Base-by-base conservation (phyloP, 1,140 invertebrate genomes). In the Sinonovacula constricta region DNA sequence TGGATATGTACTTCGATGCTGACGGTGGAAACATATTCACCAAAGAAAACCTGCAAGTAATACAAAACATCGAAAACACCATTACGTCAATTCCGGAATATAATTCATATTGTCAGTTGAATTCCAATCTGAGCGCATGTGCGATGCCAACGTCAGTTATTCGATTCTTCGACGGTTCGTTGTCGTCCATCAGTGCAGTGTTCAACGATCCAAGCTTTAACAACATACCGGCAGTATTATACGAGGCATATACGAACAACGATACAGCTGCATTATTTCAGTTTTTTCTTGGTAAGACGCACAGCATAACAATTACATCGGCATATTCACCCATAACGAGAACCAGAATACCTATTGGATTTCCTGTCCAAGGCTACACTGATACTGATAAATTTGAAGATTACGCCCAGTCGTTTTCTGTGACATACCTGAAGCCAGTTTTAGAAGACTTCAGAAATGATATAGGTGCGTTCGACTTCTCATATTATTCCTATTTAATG, bases 91-190 rank as follows among this genome's bases (percentile, higher is more conserved):
- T 74, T 1, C 14, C n/a, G 18, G 30, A 65, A 30, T 84, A 77
- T 62, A 56, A 67, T 10, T 45, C 12, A 54, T 81, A 80, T 36
- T 84, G 82, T 65, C 72, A 80, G 59, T 22, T 80, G 28, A 56
- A 76, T 26, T 5, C 39, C 10, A 28, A 10, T n/a, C 15, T 4
- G 14, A 53, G n/a, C 1, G 53, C 57, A 14, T 84, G 83, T 66
- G 33, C 39, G 18, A 77, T 39, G 22, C 65, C 71, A 0, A 51
- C 59, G 1, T 84, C 83, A 5, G 60, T 82, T 3, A 56, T 84
- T 7, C 45, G 83, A 30, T 82, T 78, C 26, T 84, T 84, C 39
- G 83, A 84, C 56, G 83, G 83, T 15, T 80, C 83, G 2, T 79
- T 56, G 63, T 28, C 68, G 0, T 33, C 22, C 30, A 15, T 80